phyloP scores from a whole-genome alignment of 2,888 invertebrate genomes.

The Pterostichus niger region DNA sequence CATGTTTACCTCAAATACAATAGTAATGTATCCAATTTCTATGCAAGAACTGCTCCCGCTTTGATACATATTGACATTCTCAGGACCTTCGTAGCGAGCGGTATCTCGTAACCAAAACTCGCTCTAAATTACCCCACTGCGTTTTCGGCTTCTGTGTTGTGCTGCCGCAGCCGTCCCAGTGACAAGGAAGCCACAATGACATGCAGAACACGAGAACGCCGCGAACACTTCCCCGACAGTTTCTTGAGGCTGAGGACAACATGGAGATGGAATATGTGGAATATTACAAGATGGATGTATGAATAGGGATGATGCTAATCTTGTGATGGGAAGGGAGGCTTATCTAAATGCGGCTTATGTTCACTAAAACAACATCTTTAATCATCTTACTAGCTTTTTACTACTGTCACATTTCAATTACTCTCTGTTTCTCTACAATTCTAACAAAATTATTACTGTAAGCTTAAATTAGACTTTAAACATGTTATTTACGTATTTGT shows the following conservation, averaged over 20 bases:
- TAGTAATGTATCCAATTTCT: constrained; percentile 67
- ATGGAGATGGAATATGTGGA: background rate
- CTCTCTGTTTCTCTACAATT: background rate
- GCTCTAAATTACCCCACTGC: constrained; percentile 50
- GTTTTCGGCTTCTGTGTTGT: constrained; percentile 11
- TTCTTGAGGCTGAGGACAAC: constrained; percentile 16
- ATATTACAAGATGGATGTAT: constrained; percentile 41
- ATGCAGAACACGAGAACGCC: constrained; percentile 27
- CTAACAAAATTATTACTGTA: background rate
- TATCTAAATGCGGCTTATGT: constrained; percentile 40
- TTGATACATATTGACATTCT: constrained; percentile 66
- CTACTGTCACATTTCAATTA: constrained; percentile 32
- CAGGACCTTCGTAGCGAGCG: constrained; percentile 21
- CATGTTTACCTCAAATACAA: constrained; percentile 65
- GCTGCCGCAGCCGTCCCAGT: constrained; percentile 4
- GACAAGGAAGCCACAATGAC: constrained; percentile 38
- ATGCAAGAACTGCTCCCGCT: constrained; percentile 50
- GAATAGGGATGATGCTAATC: constrained; percentile 36
- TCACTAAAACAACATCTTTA: constrained; percentile 40
- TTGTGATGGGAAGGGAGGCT: constrained; percentile 13
- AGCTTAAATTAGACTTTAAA: background rate
- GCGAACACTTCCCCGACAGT: constrained; percentile 19
- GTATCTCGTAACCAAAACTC: constrained; percentile 57
- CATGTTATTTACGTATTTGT: no score
- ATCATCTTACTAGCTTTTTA: constrained; percentile 29